Conservation (phyloP, 2,797 vertebrate genomes). For the Enteromius paludinosus region DNA sequence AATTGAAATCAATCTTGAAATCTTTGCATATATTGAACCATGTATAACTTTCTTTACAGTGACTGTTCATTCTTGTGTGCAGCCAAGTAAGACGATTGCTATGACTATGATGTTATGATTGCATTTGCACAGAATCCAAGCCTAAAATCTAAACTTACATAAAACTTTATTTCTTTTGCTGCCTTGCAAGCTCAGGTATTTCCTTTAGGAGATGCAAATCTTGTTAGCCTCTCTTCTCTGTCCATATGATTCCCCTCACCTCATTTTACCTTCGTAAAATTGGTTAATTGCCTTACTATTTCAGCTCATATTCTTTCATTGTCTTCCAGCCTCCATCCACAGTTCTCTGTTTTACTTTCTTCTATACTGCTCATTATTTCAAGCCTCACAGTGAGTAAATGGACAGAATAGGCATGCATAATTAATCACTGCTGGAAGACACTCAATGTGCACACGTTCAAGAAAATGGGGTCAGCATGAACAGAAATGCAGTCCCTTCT, state of each 20-base stretch:
- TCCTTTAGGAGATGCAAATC: slow-evolving; percentile 7
- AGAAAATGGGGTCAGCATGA: slow-evolving; percentile 63
- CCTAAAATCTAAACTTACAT: slow-evolving; percentile 9
- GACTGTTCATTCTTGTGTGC: neutral
- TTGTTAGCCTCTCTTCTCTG: slow-evolving; percentile 11
- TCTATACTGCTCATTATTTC: slow-evolving; percentile 44
- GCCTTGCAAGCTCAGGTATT: slow-evolving; percentile 3
- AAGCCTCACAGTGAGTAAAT: slow-evolving; percentile 58
- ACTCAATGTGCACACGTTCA: slow-evolving; percentile 63
- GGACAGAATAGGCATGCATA: slow-evolving; percentile 67
- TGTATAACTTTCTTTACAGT: neutral
- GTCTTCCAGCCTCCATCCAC: slow-evolving; percentile 19
- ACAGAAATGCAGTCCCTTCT: slow-evolving; percentile 52
- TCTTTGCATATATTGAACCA: slow-evolving; percentile 14
- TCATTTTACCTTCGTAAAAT: neutral
- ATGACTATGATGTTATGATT: neutral
- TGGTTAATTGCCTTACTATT: slow-evolving; percentile 24
- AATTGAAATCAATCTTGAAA: neutral
- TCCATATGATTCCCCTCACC: slow-evolving; percentile 57
- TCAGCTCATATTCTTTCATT: slow-evolving; percentile 19
- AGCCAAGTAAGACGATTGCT: neutral
- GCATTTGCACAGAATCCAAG: neutral
- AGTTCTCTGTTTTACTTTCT: neutral
- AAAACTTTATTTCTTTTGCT: neutral
- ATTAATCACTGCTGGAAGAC: slow-evolving; percentile 70